A percentile compares a stretch with the other conserved stretches of the same genome.
phyloP scores from a whole-genome alignment of 1,140 invertebrate species.

The Hypothenemus hampei region DNA sequence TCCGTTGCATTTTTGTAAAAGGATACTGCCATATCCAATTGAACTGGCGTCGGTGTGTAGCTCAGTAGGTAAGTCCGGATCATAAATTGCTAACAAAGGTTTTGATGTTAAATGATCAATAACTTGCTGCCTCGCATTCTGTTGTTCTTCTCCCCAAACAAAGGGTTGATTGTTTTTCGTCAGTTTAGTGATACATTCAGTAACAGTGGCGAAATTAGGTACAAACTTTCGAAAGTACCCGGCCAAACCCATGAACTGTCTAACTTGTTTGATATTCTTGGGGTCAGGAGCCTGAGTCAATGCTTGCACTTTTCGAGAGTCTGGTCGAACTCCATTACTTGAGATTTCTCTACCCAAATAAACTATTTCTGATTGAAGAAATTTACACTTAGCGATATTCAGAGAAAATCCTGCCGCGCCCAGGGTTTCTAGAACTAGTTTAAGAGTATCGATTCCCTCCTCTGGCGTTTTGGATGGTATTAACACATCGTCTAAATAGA shows the following conservation, averaged over 20 bases:
- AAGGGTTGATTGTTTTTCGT: background rate
- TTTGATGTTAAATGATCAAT: background rate
- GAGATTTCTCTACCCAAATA: constrained; percentile 7
- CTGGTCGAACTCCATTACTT: constrained; percentile 5
- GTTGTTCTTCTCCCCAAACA: background rate
- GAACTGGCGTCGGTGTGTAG: background rate
- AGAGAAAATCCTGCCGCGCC: background rate
- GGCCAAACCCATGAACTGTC: background rate
- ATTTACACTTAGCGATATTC: constrained; percentile 9
- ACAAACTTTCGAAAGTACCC: background rate
- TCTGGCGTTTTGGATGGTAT: constrained; percentile 23
- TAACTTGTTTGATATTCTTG: background rate
- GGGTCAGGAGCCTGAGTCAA: background rate
- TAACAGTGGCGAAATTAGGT: background rate
- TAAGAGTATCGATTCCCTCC: background rate
- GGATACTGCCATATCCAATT: background rate
- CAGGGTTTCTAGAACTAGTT: background rate
- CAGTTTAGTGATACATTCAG: background rate
- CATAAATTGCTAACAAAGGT: background rate
- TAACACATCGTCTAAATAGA: constrained; percentile 41
- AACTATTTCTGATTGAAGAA: background rate
- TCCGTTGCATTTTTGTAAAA: background rate
- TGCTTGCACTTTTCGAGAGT: background rate
- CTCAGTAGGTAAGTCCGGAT: background rate
- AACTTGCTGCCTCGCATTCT: background rate